phyloP scores from a whole-genome alignment of 2,888 invertebrate genomes.

The Trissonchulus latispiculum region DNA sequence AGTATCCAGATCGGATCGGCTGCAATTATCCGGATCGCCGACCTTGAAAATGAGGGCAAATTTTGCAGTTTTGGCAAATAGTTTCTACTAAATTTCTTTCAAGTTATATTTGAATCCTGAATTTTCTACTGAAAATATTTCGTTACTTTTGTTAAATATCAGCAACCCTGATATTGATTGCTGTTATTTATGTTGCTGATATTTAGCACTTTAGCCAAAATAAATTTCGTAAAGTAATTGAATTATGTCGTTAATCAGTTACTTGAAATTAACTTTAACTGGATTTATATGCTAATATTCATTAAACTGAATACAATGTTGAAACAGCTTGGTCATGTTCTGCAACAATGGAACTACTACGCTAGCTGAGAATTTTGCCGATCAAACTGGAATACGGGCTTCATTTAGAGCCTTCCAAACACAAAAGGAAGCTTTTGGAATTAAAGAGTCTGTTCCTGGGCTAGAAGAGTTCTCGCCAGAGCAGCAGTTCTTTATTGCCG shows the following conservation, averaged over 20 bases:
- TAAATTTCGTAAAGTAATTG: neutral
- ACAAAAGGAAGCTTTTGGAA: neutral
- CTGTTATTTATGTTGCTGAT: too few relatives aligned
- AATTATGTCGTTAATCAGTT: neutral
- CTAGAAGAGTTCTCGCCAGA: neutral
- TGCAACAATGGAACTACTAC: neutral
- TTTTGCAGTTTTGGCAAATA: too few relatives aligned
- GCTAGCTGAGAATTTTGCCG: neutral
- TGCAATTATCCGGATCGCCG: too few relatives aligned
- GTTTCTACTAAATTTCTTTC: too few relatives aligned
- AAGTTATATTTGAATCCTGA: too few relatives aligned
- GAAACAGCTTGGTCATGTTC: neutral
- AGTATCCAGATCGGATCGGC: too few relatives aligned
- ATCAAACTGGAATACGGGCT: neutral
- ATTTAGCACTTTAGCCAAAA: neutral
- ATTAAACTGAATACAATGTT: neutral
- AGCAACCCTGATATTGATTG: too few relatives aligned
- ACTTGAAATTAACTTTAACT: neutral
- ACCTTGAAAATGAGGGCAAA: too few relatives aligned
- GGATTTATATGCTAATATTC: neutral
- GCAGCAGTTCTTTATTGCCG: neutral
- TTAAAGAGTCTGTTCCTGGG: neutral
- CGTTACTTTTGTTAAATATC: too few relatives aligned
- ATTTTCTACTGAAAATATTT: too few relatives aligned
- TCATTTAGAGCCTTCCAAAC: neutral